phyloP scores from a whole-genome alignment of 2,113 vertebrate species.

The Aix galericulata region DNA sequence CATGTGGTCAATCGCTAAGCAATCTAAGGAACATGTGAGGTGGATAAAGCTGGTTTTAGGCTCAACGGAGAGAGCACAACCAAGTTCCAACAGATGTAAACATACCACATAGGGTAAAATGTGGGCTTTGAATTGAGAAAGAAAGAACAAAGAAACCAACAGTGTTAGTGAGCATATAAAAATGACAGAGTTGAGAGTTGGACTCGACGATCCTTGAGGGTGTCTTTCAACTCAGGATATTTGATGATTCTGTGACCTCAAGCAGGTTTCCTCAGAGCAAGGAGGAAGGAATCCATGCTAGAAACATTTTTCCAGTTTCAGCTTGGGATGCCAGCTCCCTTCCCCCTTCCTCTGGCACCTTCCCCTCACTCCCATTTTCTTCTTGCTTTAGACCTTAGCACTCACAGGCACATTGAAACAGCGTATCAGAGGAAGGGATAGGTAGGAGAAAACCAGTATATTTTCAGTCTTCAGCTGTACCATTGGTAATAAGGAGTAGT shows the following conservation, averaged over 20 bases:
- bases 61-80: neutral
- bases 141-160: neutral
- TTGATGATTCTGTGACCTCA: neutral
- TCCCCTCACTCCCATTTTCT: neutral
- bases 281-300: neutral
- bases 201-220: neutral
- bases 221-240: neutral
- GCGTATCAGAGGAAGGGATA: neutral
- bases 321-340: neutral
- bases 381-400: neutral
- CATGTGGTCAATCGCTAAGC: neutral
- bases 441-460: neutral
- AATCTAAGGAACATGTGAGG: neutral
- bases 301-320: neutral
- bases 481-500: neutral
- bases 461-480: neutral
- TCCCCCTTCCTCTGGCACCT: neutral
- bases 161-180: neutral
- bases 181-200: neutral
- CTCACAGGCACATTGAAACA: neutral
- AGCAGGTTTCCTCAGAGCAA: neutral
- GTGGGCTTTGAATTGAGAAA: neutral
- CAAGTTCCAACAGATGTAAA: neutral
- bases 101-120: accelerated
- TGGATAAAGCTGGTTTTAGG: neutral